Conservation (phyloP, 2,113 vertebrate genomes). For the Erinaceus europaeus region DNA sequence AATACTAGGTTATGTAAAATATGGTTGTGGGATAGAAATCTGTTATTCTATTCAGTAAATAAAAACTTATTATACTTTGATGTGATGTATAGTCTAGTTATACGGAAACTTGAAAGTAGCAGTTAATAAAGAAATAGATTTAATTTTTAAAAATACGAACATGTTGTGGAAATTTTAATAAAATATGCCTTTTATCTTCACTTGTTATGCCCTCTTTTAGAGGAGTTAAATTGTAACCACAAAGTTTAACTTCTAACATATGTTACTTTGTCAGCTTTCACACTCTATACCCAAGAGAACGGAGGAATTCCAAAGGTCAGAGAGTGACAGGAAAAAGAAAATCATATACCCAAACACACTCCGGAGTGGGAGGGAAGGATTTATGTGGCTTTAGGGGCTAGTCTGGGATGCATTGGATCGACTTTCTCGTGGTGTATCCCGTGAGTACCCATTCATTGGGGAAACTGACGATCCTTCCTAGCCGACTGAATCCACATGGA, state of each 20-base stretch:
- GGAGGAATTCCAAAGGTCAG: neutral
- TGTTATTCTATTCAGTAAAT: constrained; percentile 73
- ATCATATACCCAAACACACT: constrained; percentile 21
- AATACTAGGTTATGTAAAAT: constrained; percentile 71
- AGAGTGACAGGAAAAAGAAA: constrained; percentile 13
- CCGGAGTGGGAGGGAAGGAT: no score
- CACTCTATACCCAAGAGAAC: neutral
- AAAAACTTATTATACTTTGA: constrained; percentile 65
- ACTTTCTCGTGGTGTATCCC: no score
- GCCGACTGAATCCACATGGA: no score
- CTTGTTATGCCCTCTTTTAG: neutral
- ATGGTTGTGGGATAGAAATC: constrained; percentile 27
- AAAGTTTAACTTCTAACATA: constrained; percentile 40
- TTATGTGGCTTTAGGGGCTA: constrained; percentile 12
- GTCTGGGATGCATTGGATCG: no score
- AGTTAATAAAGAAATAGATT: constrained; percentile 50
- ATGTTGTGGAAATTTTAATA: constrained; percentile 19
- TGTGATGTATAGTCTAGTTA: constrained; percentile 42
- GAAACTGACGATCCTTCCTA: no score
- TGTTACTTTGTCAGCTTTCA: constrained; percentile 53
- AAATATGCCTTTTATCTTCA: constrained; percentile 50
- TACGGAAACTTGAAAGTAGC: constrained; percentile 47
- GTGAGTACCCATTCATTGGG: no score
- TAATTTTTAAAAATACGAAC: constrained; percentile 48
- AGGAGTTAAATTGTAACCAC: constrained; percentile 45